Evolutionary conservation across 2,113 vertebrate genomes (phyloP), one percentile per base, ranked within the genome.

Genomic region (Apteryx owenii): DNA sequence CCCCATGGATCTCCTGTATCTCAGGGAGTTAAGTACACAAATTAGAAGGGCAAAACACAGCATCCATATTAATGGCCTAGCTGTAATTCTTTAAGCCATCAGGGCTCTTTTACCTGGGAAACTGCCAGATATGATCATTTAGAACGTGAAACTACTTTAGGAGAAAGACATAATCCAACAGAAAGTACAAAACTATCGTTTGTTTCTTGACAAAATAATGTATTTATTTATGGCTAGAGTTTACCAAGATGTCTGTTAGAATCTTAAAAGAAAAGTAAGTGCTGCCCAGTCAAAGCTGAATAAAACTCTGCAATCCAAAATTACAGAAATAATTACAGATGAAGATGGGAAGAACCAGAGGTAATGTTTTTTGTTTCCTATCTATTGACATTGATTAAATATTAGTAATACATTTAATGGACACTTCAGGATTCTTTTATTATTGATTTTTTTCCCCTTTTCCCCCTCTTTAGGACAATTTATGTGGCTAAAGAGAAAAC

Each of bases 91-190:
- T 94, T 89, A 64, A 96, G 89, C 65, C 93, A 88, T 68, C 83
- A 93, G 81, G 16, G 31, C 44, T 92, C 12, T 70, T 89, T 51
- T 58, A 50, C 65, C 89, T 92, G 88, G 91, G 58, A 9, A 90
- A 56, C 42, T 97, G 84, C 90, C 93, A 97, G 89, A 78, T 80
- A 50, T 70, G 71, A 95, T 93, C 51, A 91, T 96, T 92, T 82
- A 48, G 61, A 95, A 95, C 88, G 88, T 16, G 25, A 94, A 93
- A 85, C 38, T 69, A 54, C 66, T 91, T 95, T 69, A 77, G 50
- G 62, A 85, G 42, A 68, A 92, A 85, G 31, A 19, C n/a, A 18
- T n/a, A 26, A 81, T 78, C 9, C 26, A 62, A 20, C 51, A 19
- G 50, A 94, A 96, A 91, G 75, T 28, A 36, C 9, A 90, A 92